A percentile compares a stretch with the other conserved stretches of the same genome.
Conservation (phyloP, 1,140 invertebrate species). For the Polyergus mexicanus region DNA sequence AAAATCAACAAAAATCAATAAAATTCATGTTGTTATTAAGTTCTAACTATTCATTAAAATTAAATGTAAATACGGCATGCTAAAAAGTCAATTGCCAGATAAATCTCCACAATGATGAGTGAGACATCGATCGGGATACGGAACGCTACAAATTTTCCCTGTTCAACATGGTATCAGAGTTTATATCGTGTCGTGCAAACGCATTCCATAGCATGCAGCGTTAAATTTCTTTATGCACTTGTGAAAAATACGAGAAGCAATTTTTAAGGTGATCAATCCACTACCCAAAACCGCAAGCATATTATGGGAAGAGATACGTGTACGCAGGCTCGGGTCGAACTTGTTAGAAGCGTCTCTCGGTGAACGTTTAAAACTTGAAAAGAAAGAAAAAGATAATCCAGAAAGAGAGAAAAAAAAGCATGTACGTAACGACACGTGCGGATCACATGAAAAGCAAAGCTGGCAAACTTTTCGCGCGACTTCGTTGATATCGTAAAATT, state of each 20-base stretch:
- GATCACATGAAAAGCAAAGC: slow-evolving; percentile 73
- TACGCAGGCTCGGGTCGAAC: slow-evolving; percentile 27
- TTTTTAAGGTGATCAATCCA: slow-evolving; percentile 62
- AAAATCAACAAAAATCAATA: not conserved
- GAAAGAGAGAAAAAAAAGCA: slow-evolving; percentile 50
- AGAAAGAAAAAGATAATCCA: slow-evolving; percentile 55
- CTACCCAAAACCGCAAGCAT: slow-evolving; percentile 71
- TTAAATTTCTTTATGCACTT: slow-evolving; percentile 64
- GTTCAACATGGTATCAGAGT: slow-evolving; percentile 4
- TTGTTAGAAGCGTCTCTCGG: slow-evolving; percentile 48
- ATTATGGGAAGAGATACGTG: slow-evolving; percentile 37
- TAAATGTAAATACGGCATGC: not conserved
- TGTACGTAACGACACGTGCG: slow-evolving; percentile 69
- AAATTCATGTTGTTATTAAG: not conserved
- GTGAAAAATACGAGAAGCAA: slow-evolving; percentile 65
- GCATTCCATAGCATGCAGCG: slow-evolving; percentile 66
- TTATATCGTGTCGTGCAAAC: slow-evolving; percentile 59
- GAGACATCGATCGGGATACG: not conserved
- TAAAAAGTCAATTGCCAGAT: not conserved
- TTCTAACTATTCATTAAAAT: slow-evolving; percentile 8
- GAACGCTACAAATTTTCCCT: not conserved
- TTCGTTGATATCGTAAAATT: slow-evolving; percentile 5
- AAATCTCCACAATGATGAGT: not conserved
- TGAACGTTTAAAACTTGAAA: slow-evolving; percentile 48
- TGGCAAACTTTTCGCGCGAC: slow-evolving; percentile 34